Evolutionary conservation across 2,113 vertebrate genomes (phyloP), one percentile per base, ranked within the genome.

Genomic region (Campylorhamphus procurvoides): DNA sequence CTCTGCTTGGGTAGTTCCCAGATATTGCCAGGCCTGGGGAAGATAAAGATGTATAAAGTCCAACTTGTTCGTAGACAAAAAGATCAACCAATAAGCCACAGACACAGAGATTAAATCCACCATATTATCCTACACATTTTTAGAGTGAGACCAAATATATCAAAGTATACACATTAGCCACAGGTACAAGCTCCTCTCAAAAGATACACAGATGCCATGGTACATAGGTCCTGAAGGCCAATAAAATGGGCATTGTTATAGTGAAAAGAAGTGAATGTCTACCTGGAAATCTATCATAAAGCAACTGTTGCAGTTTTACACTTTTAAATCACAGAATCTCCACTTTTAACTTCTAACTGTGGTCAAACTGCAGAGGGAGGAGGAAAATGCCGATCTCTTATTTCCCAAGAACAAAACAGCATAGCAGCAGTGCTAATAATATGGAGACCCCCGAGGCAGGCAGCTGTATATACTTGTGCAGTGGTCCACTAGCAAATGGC

Each of bases 1-100:
- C 97, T 99, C 99, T 52, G 99, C 99, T 96, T 99, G 99, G 46
- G 99, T 99, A 37, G 99, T 99, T 77, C 99, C 99, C 97, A 99
- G 98, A 94, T 99, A 99, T 80, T 99, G 99, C 99, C 99, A 99
- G 42, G 99, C 99, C 99, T 99, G 89, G 17, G 62, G 44, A 59
- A 90, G 76, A 96, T 3, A 58, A 1, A 77, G 42, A 90, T 19
- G 10, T 25, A 85, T 13, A 8, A 39, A 88, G 28, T 82, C 72
- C 91, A 55, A 52, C 9, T 71, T 62, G 23, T n/a, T 71, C 80
- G 76, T 3, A 64, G 24, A 80, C 17, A 39, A 77, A 75, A 87
- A 88, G 29, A 46, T 10, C 60, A 78, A n/a, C 28, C 3, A 13
- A 16, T 22, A 75, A 90, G 25, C 27, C 49, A 91, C 68, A 60